A percentile compares a stretch with the other conserved stretches of the same genome.
Conservation (phyloP, 2,797 vertebrate genomes). For the Darevskia mixta region DNA sequence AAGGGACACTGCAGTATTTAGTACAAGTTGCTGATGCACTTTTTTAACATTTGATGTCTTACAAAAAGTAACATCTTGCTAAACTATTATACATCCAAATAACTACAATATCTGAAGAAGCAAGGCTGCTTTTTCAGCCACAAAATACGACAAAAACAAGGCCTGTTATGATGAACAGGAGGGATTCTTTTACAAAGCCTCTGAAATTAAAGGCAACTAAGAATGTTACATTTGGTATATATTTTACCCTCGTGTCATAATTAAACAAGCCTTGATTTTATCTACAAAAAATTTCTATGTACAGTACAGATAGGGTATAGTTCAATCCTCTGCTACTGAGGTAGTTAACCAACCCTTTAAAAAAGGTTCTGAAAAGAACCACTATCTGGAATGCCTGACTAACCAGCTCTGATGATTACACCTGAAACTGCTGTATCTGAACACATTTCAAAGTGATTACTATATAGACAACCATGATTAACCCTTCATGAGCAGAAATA, state of each 20-base stretch:
- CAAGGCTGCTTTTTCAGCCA: slow-evolving; percentile 99
- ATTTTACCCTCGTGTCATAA: slow-evolving; percentile 97
- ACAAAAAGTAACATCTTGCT: slow-evolving; percentile 99
- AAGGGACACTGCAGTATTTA: slow-evolving; percentile 99
- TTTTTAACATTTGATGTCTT: slow-evolving; percentile 98
- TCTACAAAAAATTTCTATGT: slow-evolving; percentile 99
- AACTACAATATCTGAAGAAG: slow-evolving; percentile 99
- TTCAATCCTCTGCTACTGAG: slow-evolving; percentile 99
- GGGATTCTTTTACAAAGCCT: slow-evolving; percentile 94
- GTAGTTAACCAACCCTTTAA: slow-evolving; percentile 99
- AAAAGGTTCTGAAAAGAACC: slow-evolving; percentile 99
- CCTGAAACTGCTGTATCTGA: slow-evolving; percentile 95
- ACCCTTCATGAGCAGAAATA: slow-evolving; percentile 86
- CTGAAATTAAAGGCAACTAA: slow-evolving; percentile 97
- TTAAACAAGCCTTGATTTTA: slow-evolving; percentile 99
- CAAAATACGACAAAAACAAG: slow-evolving; percentile 99
- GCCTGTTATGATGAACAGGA: slow-evolving; percentile 98
- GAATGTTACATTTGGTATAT: slow-evolving; percentile 99
- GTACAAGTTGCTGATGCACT: slow-evolving; percentile 95
- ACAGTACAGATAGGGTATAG: slow-evolving; percentile 99
- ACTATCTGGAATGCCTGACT: slow-evolving; percentile 99
- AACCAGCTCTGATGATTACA: slow-evolving; percentile 99
- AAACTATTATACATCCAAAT: slow-evolving; percentile 99
- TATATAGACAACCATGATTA: slow-evolving; percentile 88
- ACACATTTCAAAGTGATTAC: slow-evolving; percentile 88